Conservation (phyloP, 2,113 vertebrate species). For the Gopherus flavomarginatus region DNA sequence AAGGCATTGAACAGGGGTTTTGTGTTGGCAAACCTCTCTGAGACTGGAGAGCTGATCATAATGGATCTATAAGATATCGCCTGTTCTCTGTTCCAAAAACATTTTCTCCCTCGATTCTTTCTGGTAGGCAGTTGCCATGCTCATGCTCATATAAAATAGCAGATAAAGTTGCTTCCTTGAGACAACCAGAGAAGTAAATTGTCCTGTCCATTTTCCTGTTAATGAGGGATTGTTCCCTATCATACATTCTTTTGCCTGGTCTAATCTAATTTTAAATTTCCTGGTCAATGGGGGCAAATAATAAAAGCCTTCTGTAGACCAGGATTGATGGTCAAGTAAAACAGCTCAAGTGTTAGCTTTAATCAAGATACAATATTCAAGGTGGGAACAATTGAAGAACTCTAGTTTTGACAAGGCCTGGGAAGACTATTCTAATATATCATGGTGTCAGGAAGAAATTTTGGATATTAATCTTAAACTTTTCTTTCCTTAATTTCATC, state of each 20-base stretch:
- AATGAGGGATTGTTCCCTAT: background rate
- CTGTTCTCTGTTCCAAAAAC: background rate
- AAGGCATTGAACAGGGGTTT: background rate
- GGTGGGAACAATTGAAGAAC: background rate
- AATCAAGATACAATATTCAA: background rate
- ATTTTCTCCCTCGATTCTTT: background rate
- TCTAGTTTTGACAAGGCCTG: background rate
- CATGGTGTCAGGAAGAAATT: background rate
- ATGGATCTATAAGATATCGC: background rate
- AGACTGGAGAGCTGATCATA: background rate
- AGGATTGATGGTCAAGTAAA: background rate
- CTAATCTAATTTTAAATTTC: background rate
- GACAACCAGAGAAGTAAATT: background rate
- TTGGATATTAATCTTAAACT: background rate
- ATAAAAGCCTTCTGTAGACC: background rate
- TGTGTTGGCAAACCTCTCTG: conserved; percentile 5
- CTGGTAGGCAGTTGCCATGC: background rate
- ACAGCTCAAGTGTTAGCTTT: background rate
- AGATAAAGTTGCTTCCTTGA: background rate
- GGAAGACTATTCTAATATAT: background rate
- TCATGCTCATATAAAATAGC: background rate
- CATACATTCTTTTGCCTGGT: background rate
- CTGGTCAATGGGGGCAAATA: fast-evolving
- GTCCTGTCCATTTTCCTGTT: fast-evolving
- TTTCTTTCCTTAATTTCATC: background rate